Conservation (phyloP, 2,113 vertebrate genomes). For the Sterna hirundo region DNA sequence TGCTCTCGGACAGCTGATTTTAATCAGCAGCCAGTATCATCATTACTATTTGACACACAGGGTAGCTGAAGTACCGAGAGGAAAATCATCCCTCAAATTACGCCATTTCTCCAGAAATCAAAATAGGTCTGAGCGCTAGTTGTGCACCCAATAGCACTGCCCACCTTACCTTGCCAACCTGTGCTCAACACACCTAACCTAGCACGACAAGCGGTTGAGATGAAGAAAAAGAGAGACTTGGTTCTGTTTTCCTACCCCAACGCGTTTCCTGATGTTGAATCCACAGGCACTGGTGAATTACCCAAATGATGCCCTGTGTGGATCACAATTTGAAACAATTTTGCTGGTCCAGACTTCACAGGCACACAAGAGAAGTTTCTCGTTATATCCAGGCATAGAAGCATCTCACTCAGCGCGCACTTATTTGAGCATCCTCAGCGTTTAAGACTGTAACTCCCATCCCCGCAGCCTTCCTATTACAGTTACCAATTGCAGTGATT, state of each 20-base stretch:
- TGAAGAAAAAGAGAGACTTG: neutral
- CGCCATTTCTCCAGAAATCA: neutral
- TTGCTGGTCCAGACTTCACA: neutral
- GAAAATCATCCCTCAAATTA: neutral
- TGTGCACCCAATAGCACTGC: neutral
- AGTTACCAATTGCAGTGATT: neutral
- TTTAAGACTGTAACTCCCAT: neutral
- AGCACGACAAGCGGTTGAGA: neutral
- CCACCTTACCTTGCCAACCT: neutral
- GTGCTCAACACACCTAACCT: neutral
- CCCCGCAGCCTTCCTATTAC: neutral
- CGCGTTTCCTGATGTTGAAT: neutral
- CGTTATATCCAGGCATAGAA: neutral
- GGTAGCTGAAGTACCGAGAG: neutral
- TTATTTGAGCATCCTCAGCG: neutral
- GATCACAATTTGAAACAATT: neutral
- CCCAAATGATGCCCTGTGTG: rapidly evolving
- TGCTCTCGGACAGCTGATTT: neutral
- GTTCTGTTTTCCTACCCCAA: neutral
- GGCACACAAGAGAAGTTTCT: neutral
- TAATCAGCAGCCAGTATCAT: neutral
- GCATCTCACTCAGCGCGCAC: neutral
- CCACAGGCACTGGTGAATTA: neutral
- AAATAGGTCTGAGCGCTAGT: neutral
- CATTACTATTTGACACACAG: neutral